These are phyloP conservation scores for Solenopsis fugax DNA, from an alignment of 1,140 invertebrate genomes.

Conservation along the genomic window DNA sequence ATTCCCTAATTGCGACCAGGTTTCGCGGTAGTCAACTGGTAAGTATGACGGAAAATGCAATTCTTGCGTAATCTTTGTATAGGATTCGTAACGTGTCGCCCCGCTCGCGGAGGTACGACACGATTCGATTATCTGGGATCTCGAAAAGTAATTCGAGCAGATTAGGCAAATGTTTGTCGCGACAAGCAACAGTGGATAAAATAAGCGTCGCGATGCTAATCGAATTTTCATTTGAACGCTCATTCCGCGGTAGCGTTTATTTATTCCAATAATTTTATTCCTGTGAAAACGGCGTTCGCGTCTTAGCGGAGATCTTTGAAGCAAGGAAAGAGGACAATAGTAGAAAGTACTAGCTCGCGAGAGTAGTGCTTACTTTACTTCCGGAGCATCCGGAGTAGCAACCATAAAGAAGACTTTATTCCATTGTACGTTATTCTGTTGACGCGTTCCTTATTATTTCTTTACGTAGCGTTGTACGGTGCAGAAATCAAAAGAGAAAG, in stretches of 20 bases:
- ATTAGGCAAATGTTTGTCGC: constrained; percentile 23
- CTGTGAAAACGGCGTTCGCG: background rate
- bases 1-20: constrained; percentile 88
- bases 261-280: constrained; percentile 20
- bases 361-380: constrained; percentile 37
- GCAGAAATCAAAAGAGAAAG: background rate
- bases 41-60: constrained; percentile 74
- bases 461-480: background rate
- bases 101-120: background rate
- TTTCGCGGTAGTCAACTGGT: constrained; percentile 89
- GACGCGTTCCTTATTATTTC: constrained; percentile 17
- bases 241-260: background rate
- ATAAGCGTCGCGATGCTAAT: background rate
- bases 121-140: background rate
- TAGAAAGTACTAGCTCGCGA: background rate
- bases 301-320: background rate
- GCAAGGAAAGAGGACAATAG: constrained; percentile 29
- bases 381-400: constrained; percentile 14
- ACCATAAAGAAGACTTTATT: constrained; percentile 50
- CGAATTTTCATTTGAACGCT: constrained; percentile 25
- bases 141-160: constrained; percentile 9
- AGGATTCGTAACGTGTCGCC: background rate
- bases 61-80: background rate
- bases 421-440: constrained; percentile 35
- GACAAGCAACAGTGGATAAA: background rate